These are phyloP conservation scores for Sycobia sp. DNA, from an alignment of 1,140 invertebrate genomes.

Conservation along the genomic window DNA sequence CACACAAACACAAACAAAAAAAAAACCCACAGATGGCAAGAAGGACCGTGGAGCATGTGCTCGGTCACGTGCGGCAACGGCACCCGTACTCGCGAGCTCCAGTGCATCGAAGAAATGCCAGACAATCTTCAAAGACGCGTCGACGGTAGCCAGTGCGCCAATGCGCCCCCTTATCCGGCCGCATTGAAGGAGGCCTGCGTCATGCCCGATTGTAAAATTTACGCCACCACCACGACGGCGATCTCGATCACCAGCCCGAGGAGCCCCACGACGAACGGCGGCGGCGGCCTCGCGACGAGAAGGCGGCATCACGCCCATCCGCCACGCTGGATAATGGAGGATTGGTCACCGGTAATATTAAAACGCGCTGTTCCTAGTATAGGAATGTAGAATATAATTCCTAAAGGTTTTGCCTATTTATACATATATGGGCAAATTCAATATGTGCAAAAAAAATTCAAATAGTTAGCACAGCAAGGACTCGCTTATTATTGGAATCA, in stretches of 20 bases:
- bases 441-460: no score
- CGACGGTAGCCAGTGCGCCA: conserved; percentile 52
- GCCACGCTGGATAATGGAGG: conserved; percentile 41
- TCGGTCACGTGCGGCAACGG: conserved; percentile 73
- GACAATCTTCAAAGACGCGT: conserved; percentile 44
- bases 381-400: background rate
- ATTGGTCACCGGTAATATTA: conserved; percentile 46
- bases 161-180: background rate
- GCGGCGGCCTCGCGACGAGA: no score
- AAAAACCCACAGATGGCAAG: conserved; percentile 47
- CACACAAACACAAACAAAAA: no score
- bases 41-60: conserved; percentile 60
- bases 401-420: no score
- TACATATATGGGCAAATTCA: no score
- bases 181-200: background rate
- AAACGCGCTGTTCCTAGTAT: background rate
- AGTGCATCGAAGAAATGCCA: conserved; percentile 55
- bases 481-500: no score
- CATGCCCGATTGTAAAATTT: conserved; percentile 15
- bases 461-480: no score
- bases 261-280: no score
- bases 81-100: conserved; percentile 59
- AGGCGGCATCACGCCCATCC: background rate
- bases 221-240: background rate
- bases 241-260: no score